Conservation (phyloP, 2,888 invertebrate genomes). For the Ophioninae sp. region DNA sequence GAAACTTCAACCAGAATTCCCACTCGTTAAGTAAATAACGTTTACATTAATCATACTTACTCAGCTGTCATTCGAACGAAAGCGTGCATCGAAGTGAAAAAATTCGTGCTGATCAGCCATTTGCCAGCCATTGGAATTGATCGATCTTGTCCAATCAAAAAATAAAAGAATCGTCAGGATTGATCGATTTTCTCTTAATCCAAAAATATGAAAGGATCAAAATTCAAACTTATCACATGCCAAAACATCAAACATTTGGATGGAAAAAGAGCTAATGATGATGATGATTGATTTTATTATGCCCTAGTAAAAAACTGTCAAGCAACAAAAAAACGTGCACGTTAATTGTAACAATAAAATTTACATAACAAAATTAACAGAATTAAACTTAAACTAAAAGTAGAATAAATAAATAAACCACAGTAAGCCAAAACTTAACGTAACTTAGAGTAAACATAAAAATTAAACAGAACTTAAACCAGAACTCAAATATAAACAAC, state of each 20-base stretch:
- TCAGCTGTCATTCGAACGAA: not conserved
- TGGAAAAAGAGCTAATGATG: not conserved
- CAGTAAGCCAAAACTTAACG: no score
- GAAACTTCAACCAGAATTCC: not conserved
- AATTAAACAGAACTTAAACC: no score
- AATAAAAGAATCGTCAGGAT: not conserved
- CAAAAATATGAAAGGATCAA: not conserved
- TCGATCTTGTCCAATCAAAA: constrained; percentile 55
- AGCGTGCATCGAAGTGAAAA: not conserved
- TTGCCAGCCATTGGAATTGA: constrained; percentile 27
- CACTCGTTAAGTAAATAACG: not conserved
- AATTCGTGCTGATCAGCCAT: constrained; percentile 12
- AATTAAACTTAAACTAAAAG: no score
- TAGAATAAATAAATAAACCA: no score
- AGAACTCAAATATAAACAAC: no score
- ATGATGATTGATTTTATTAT: not conserved
- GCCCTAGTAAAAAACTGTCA: no score
- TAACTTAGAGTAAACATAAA: no score
- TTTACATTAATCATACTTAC: not conserved
- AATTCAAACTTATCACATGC: not conserved
- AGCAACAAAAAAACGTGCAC: no score
- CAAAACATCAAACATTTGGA: not conserved
- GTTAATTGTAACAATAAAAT: no score
- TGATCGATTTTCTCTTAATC: not conserved
- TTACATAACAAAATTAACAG: no score